These are phyloP conservation scores for Epinotia ramella DNA, from an alignment of 2,888 invertebrate genomes.

Conservation along the genomic window DNA sequence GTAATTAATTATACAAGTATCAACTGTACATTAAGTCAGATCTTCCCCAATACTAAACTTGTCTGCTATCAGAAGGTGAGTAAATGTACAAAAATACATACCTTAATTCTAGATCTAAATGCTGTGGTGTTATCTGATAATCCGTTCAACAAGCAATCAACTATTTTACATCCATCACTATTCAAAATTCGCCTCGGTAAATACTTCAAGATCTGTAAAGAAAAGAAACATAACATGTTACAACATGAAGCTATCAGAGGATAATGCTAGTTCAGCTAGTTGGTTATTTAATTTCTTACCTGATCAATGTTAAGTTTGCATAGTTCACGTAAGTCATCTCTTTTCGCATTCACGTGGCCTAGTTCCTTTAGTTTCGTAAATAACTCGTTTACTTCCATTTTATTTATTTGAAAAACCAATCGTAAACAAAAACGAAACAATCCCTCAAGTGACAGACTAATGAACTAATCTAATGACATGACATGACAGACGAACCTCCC, in stretches of 20 bases:
- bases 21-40: no score
- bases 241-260: background rate
- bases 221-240: slow-evolving; percentile 29
- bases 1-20: no score
- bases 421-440: slow-evolving; percentile 7
- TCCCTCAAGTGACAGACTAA: background rate
- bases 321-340: slow-evolving; percentile 66
- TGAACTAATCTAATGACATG: no score
- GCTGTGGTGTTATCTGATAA: slow-evolving; percentile 59
- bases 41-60: no score
- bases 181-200: slow-evolving; percentile 67
- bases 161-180: slow-evolving; percentile 69
- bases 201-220: slow-evolving; percentile 64
- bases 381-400: slow-evolving; percentile 61
- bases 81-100: background rate
- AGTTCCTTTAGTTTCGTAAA: slow-evolving; percentile 67
- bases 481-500: slow-evolving; percentile 16
- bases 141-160: slow-evolving; percentile 72
- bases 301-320: slow-evolving; percentile 65
- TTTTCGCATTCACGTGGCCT: slow-evolving; percentile 65
- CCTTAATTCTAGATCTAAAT: slow-evolving; percentile 65
- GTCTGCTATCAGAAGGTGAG: background rate
- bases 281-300: slow-evolving; percentile 52
- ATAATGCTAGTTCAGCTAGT: background rate
- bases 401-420: slow-evolving; percentile 18